phyloP scores from a whole-genome alignment of 2,797 vertebrate species.

The Pseudomugil gertrudae region DNA sequence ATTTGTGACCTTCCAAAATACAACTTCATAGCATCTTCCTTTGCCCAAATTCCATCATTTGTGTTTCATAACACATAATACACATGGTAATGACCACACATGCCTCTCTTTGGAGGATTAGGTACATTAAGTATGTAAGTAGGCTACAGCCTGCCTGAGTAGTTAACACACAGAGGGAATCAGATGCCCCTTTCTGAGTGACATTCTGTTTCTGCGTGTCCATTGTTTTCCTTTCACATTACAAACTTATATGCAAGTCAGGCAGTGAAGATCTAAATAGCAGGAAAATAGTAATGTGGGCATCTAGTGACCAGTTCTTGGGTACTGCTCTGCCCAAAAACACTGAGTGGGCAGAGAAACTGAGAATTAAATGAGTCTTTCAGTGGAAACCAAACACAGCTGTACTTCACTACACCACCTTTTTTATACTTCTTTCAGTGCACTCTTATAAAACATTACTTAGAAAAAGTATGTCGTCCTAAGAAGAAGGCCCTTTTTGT shows the following conservation, averaged over 20 bases:
- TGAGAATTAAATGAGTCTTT: conserved; percentile 38
- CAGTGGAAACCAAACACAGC: conserved; percentile 21
- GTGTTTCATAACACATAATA: neutral
- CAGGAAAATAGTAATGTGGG: conserved; percentile 35
- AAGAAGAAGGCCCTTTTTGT: conserved; percentile 33
- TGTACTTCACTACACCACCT: conserved; percentile 26
- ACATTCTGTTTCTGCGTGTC: conserved; percentile 33
- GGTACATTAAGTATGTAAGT: too few species aligned
- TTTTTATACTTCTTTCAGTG: conserved; percentile 25
- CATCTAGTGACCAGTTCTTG: conserved; percentile 26
- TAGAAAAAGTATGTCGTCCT: neutral
- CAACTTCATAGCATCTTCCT: neutral
- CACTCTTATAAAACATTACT: neutral
- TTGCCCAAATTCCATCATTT: neutral
- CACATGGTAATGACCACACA: neutral
- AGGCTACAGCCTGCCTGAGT: too few species aligned
- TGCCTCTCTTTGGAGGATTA: neutral
- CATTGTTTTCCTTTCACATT: conserved; percentile 58
- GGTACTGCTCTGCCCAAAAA: conserved; percentile 30
- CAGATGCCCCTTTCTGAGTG: too few species aligned
- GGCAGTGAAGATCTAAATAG: conserved; percentile 39
- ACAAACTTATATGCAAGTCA: conserved; percentile 56
- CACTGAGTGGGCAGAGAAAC: conserved; percentile 34
- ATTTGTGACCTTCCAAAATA: neutral
- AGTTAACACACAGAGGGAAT: too few species aligned